Base-by-base conservation (phyloP, 2,113 vertebrate genomes). In the Epinephelus cyanopodus region DNA sequence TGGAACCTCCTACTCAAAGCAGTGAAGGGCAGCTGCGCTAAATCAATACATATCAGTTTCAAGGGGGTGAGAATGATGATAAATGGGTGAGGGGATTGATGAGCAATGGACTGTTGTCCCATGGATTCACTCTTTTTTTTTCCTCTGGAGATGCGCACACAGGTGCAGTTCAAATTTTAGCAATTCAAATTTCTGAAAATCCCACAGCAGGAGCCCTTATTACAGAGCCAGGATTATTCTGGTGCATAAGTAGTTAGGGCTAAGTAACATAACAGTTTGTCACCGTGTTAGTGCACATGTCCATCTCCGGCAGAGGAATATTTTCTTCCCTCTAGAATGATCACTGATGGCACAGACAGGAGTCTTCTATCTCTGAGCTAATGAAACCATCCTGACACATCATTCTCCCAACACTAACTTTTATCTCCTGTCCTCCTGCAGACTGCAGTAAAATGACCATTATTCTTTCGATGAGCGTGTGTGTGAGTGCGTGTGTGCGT, bases 381-480 rank as follows among this genome's bases (percentile, higher is more conserved):
- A 93, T 93, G 92, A 92, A 94, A 91, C 88, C 89, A 90, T 83
- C 83, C 90, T 90, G 90, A 91, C 90, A 92, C 90, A 90, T 92
- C 89, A 85, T 85, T 92, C 90, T 89, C 85, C 81, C 88, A 83
- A 90, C 88, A 92, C 94, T 92, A 91, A 94, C 94, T 92, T 93
- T 92, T 91, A 91, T 92, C 92, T 91, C 84, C 87, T 81, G 70
- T 92, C 92, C 89, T 93, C 90, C 92, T 84, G 88, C 94, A 85
- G 87, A 87, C 82, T 88, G 91, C 84, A 90, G 58, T 93, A 91
- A 91, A 92, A 95, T 91, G 85, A 89, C 85, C 84, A 91, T 89
- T 81, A 94, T 94, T 92, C 90, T 93, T 91, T 77, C 82, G 64
- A 54, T 82, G 85, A 82, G n/a, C n/a, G n/a, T n/a, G n/a, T n/a